Evolutionary conservation across 2,797 vertebrate genomes (phyloP).

Genomic region (Notamacropus eugenii): DNA sequence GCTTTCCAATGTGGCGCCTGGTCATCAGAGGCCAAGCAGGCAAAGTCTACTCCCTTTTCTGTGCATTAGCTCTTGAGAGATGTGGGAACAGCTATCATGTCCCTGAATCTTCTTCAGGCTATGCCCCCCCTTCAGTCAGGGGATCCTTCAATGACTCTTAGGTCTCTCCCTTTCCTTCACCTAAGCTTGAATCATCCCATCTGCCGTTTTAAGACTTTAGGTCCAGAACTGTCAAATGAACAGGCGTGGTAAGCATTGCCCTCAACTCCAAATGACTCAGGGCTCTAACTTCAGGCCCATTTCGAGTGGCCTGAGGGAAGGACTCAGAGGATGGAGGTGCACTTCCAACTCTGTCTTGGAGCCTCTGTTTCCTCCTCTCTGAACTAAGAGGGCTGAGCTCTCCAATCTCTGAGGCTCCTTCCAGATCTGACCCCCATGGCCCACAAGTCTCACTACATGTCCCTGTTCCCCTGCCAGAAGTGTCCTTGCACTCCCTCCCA

Average conservation of each 20-base stretch:
- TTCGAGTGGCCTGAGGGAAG: neutral
- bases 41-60: neutral
- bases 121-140: neutral
- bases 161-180: neutral
- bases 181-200: neutral
- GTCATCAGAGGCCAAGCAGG: neutral
- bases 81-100: too few relatives aligned
- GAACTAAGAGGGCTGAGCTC: neutral
- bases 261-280: neutral
- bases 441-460: neutral
- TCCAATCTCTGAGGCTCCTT: neutral
- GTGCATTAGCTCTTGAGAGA: neutral
- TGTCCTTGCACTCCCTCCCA: neutral
- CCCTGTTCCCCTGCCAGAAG: neutral
- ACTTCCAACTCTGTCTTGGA: neutral
- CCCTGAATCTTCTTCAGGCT: neutral
- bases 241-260: neutral
- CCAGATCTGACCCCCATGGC: neutral
- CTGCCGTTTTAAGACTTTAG: neutral
- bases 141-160: neutral
- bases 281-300: neutral
- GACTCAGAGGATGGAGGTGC: neutral
- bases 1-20: neutral
- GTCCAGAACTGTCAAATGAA: neutral
- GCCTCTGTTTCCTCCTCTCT: neutral